Base-by-base conservation (phyloP, 2,113 vertebrate genomes). In the Plestiodon gilberti region DNA sequence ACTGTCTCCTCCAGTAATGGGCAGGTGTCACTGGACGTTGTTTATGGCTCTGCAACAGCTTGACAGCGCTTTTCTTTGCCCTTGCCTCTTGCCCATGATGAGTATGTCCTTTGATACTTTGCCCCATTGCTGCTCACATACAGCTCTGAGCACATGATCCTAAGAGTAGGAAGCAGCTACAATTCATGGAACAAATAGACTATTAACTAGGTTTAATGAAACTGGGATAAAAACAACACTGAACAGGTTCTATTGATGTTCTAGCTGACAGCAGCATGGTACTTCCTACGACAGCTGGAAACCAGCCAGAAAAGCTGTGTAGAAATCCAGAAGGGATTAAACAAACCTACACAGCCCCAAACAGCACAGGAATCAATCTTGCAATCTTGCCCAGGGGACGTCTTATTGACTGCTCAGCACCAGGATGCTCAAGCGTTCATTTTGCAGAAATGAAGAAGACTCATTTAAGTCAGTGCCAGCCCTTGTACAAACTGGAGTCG, bases 1-100 rank as follows among this genome's bases (percentile, higher is more conserved):
- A 30, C 40, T 65, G 59, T 87, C 85, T 87, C 52, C 78, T 81
- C 33, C 33, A 65, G 3, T 81, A 87, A 87, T 75, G 70, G 40
- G 69, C 70, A 87, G 69, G 40, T 81, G 85, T 81, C 70, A 74
- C 59, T 30, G 40, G n/a, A 74, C 57, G 7, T 87, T 74, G 69
- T 87, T 81, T 87, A 81, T 73, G 23, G 70, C 15, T 81, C 57
- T 38, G 9, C 70, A 81, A 40, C 22, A 65, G 57, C 30, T 17
- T 87, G 38, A 81, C 57, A 65, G 40, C 40, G 74, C 69, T 74
- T 81, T 75, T 65, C 59, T 81, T 81, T 65, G 57, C 43, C 67
- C 55, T 80, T 25, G n/a, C 2, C 38, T 80, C 67, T 80, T 80
- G 28, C 38, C 15, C 59, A 61, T 43, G 28, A 74, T 40, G n/a